Conservation (phyloP, 2,888 invertebrate genomes). For the Griposia aprilina region DNA sequence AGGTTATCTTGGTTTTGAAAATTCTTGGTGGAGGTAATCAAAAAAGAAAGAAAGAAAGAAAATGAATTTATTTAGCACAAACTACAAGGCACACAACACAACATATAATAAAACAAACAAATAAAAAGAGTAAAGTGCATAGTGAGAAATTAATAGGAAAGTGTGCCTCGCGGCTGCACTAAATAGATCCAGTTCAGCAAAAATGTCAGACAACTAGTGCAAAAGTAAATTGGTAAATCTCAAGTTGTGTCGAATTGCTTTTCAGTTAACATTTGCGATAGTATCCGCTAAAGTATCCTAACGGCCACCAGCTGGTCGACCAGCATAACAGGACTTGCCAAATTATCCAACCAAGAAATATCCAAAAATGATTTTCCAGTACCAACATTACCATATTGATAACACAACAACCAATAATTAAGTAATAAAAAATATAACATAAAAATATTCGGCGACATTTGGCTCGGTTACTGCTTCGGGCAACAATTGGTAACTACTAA, state of each 20-base stretch:
- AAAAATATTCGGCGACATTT: slow-evolving; percentile 48
- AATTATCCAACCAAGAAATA: slow-evolving; percentile 6
- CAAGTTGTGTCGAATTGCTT: neutral
- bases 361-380: neutral
- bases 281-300: neutral
- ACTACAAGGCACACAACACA: too few species aligned
- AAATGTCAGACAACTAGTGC: too few species aligned
- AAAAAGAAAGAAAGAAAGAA: too few species aligned
- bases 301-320: neutral
- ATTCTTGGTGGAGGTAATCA: neutral
- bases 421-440: slow-evolving; percentile 36
- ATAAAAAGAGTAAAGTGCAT: too few species aligned
- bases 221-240: too few species aligned
- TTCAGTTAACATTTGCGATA: neutral
- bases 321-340: neutral
- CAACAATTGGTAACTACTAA: slow-evolving; percentile 56
- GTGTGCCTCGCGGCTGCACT: too few species aligned
- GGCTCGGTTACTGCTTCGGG: slow-evolving; percentile 49
- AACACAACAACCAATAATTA: slow-evolving; percentile 27
- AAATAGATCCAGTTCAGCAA: too few species aligned
- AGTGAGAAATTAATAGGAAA: too few species aligned
- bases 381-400: slow-evolving; percentile 1
- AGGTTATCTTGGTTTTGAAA: too few species aligned
- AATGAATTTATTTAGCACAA: too few species aligned
- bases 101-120: too few species aligned